These are phyloP conservation scores for Chesias legatella DNA, from an alignment of 2,888 invertebrate species.

Conservation along the genomic window DNA sequence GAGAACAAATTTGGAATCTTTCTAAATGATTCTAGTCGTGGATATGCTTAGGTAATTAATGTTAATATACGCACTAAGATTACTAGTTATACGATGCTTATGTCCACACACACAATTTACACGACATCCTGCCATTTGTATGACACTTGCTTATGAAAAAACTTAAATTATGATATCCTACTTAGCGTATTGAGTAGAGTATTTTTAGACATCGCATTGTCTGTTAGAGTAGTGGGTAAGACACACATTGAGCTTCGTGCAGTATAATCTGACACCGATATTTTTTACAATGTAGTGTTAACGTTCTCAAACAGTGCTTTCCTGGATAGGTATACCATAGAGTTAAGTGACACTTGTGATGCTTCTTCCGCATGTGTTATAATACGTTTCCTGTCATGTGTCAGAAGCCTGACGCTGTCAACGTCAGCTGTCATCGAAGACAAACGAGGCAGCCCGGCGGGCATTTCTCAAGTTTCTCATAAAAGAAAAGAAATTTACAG, in stretches of 20 bases:
- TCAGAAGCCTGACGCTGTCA: not conserved
- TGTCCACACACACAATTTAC: constrained; percentile 76
- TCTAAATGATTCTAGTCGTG: constrained; percentile 76
- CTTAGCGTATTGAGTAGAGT: constrained; percentile 75
- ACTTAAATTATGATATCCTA: constrained; percentile 72
- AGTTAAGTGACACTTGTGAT: constrained; percentile 41
- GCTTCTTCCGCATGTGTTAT: constrained; percentile 29
- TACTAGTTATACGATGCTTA: constrained; percentile 74
- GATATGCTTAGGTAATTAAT: constrained; percentile 66
- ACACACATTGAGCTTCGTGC: constrained; percentile 75
- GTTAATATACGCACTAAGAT: constrained; percentile 74
- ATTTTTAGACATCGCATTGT: constrained; percentile 79
- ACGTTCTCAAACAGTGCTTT: constrained; percentile 58
- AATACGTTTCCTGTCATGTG: constrained; percentile 4
- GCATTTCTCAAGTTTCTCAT: too few species aligned
- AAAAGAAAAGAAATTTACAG: too few species aligned
- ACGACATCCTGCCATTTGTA: constrained; percentile 77
- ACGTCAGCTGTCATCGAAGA: not conserved
- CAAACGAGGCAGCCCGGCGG: constrained; percentile 2
- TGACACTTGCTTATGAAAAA: constrained; percentile 79
- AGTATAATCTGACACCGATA: constrained; percentile 68
- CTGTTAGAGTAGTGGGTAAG: constrained; percentile 76
- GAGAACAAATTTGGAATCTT: constrained; percentile 73
- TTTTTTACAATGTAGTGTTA: constrained; percentile 68
- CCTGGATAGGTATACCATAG: constrained; percentile 52